phyloP scores from a whole-genome alignment of 2,113 vertebrate genomes.

The Sceloporus tristichus region DNA sequence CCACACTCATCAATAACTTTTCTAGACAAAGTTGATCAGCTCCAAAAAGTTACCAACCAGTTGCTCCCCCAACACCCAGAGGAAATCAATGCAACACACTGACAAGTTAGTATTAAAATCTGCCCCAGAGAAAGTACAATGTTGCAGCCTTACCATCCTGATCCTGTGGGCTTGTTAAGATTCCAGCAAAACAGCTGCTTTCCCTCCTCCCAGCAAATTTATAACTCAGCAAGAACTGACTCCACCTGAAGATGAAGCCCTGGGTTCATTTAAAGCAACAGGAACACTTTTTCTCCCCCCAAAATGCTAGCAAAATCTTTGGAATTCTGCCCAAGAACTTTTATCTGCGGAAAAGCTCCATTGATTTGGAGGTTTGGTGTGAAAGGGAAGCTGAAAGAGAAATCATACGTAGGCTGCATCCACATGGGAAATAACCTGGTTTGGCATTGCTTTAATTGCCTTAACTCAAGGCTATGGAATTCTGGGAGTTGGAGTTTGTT shows the following conservation, averaged over 20 bases:
- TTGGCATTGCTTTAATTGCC: no score
- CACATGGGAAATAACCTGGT: no score
- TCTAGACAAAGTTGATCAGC: not conserved
- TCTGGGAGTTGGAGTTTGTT: no score
- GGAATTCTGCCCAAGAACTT: not conserved
- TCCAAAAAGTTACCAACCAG: not conserved
- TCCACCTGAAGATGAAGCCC: slow-evolving; percentile 66
- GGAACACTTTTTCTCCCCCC: slow-evolving; percentile 36
- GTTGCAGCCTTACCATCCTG: slow-evolving; percentile 64
- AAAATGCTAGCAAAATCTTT: no score
- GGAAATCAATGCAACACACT: rapidly evolving
- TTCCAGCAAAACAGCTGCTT: slow-evolving; percentile 51
- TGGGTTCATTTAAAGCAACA: slow-evolving; percentile 68
- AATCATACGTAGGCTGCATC: no score
- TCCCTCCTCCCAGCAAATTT: slow-evolving; percentile 66
- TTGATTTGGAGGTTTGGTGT: not conserved
- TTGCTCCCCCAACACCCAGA: not conserved
- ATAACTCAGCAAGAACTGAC: slow-evolving; percentile 66
- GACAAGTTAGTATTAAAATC: rapidly evolving
- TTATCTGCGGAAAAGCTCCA: not conserved
- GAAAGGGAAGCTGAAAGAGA: not conserved
- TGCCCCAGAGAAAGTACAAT: not conserved
- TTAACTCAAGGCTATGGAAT: no score
- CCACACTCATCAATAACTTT: not conserved
- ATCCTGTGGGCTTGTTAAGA: not conserved